These are phyloP conservation scores for Lytechinus pictus DNA, from an alignment of 35 echinoderm and acorn worm species.

Conservation along the genomic window DNA sequence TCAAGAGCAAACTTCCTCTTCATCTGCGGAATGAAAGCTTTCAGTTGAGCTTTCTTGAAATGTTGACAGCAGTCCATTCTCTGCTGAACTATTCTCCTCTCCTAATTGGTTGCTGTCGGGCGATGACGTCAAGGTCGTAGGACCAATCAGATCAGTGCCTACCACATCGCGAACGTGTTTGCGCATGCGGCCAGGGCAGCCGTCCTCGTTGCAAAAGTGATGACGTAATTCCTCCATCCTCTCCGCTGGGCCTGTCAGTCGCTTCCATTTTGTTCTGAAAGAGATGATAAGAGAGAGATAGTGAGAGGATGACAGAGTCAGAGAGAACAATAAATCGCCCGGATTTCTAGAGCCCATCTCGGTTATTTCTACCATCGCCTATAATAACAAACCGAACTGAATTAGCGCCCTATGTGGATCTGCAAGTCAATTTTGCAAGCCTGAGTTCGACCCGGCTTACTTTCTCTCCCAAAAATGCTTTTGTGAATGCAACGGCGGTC, in stretches of 20 bases:
- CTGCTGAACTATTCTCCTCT: background rate
- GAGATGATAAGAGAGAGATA: background rate
- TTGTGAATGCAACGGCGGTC: too few relatives aligned
- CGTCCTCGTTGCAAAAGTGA: constrained; percentile 78
- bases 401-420: too few relatives aligned
- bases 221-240: constrained; percentile 81
- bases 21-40: background rate
- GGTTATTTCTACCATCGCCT: too few relatives aligned
- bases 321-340: background rate
- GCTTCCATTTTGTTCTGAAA: constrained; percentile 86
- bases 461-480: too few relatives aligned
- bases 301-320: background rate
- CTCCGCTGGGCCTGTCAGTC: constrained; percentile 70
- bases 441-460: too few relatives aligned
- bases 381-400: too few relatives aligned
- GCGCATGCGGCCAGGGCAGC: constrained; percentile 76
- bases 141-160: constrained; percentile 16
- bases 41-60: background rate
- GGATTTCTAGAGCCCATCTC: too few relatives aligned
- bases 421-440: too few relatives aligned
- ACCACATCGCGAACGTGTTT: constrained; percentile 58
- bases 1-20: background rate
- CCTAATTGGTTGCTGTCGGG: background rate
- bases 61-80: background rate
- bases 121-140: background rate